phyloP scores from a whole-genome alignment of 2,797 vertebrate species.

The Rhinogobio ventralis region DNA sequence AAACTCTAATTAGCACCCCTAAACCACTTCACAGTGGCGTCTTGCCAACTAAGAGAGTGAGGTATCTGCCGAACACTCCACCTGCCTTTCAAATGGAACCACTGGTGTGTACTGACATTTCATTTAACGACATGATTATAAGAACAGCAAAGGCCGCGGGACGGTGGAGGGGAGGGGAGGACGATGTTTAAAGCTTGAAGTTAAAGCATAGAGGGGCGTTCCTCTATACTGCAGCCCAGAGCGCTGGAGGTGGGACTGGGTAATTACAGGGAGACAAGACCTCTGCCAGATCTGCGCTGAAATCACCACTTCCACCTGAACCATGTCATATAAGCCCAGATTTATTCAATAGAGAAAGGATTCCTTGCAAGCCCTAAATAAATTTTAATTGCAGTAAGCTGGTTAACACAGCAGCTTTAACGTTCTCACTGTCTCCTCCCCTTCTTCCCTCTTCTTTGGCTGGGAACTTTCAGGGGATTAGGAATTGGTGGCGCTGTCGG shows the following conservation, averaged over 20 bases:
- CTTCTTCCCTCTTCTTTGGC: constrained; percentile 59
- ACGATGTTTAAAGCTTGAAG: not conserved
- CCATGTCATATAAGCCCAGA: constrained; percentile 70
- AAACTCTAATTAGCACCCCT: constrained; percentile 44
- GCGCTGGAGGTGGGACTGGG: constrained; percentile 64
- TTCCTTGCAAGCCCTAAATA: constrained; percentile 80
- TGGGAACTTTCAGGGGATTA: constrained; percentile 76
- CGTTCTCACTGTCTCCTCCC: constrained; percentile 37
- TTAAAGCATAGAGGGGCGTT: constrained; percentile 48
- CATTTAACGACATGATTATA: constrained; percentile 57
- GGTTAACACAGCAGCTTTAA: constrained; percentile 70
- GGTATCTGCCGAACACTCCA: constrained; percentile 40
- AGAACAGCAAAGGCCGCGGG: constrained; percentile 33
- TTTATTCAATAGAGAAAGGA: constrained; percentile 80
- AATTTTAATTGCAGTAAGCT: constrained; percentile 84
- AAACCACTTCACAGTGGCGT: constrained; percentile 6
- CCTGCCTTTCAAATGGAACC: constrained; percentile 45
- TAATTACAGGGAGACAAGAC: constrained; percentile 79
- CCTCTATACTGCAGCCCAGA: constrained; percentile 63
- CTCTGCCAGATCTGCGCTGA: constrained; percentile 52
- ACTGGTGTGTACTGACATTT: constrained; percentile 44
- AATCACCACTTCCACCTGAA: constrained; percentile 64
- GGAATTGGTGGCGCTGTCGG: constrained; percentile 53
- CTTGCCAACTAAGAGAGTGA: constrained; percentile 30
- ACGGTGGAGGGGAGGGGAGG: not conserved